A percentile compares a stretch with the other conserved stretches of the same genome.
These are phyloP conservation scores for Megalurothrips usitatus DNA, from an alignment of 2,888 invertebrate species.

Conservation along the genomic window DNA sequence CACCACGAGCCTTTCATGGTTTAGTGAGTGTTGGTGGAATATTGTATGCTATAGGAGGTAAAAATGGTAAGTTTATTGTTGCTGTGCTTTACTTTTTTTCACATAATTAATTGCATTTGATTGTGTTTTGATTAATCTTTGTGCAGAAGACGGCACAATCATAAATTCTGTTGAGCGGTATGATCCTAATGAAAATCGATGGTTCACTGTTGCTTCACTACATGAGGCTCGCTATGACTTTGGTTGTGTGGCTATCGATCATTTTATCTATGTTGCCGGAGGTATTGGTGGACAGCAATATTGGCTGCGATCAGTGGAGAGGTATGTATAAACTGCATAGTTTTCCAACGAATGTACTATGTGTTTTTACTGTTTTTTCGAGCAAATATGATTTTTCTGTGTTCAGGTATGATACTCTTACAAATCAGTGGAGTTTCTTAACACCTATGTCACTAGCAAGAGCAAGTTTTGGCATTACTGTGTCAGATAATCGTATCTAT, in stretches of 20 bases:
- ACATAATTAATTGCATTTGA: background rate
- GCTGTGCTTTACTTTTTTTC: background rate
- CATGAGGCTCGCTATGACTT: background rate
- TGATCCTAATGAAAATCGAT: background rate
- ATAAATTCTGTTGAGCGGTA: background rate
- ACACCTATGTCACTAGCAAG: background rate
- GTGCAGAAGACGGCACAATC: background rate
- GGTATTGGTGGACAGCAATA: conserved; percentile 3
- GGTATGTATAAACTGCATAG: background rate
- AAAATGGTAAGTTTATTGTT: background rate
- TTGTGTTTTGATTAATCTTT: background rate
- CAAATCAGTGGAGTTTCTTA: background rate
- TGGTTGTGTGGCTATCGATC: background rate
- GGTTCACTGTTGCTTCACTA: background rate
- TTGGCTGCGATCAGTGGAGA: conserved; percentile 7
- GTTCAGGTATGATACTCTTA: background rate
- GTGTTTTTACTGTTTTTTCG: background rate
- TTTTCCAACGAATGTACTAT: background rate
- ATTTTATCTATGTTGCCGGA: background rate
- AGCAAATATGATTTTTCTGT: no score
- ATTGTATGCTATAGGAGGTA: background rate
- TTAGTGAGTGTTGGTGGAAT: background rate
- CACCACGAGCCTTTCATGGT: background rate
- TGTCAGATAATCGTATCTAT: background rate
- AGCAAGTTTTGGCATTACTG: background rate